phyloP scores from a whole-genome alignment of 2,888 invertebrate genomes.

The Dolomedes plantarius region DNA sequence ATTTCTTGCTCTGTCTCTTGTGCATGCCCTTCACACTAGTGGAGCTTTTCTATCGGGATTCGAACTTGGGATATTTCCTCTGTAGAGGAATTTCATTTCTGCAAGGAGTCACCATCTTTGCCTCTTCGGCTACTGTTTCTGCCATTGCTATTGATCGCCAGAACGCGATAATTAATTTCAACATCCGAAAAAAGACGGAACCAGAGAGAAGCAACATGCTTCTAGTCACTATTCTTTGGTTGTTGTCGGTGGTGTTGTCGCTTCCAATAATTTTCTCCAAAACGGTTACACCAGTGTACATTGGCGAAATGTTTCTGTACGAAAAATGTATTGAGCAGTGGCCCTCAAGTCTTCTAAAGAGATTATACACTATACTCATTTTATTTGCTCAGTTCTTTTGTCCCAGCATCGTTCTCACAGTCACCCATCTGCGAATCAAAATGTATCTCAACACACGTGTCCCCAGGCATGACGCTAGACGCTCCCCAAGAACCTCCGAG shows the following conservation, averaged over 20 bases:
- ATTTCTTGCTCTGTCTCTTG: conserved; percentile 80
- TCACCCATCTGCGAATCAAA: conserved; percentile 65
- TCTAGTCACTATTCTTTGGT: conserved; percentile 64
- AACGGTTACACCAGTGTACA: conserved; percentile 40
- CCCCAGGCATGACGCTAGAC: conserved; percentile 33
- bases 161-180: conserved; percentile 59
- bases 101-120: conserved; percentile 80
- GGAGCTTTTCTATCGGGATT: conserved; percentile 78
- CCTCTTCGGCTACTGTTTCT: conserved; percentile 78
- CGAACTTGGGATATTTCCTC: conserved; percentile 80
- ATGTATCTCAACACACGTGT: conserved; percentile 52
- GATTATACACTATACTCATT: conserved; percentile 57
- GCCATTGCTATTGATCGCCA: conserved; percentile 79
- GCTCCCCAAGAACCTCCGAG: conserved; percentile 55
- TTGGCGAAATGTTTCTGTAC: conserved; percentile 58
- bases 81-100: conserved; percentile 81
- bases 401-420: conserved; percentile 55
- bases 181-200: conserved; percentile 19
- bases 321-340: conserved; percentile 70
- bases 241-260: conserved; percentile 54
- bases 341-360: conserved; percentile 54
- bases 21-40: conserved; percentile 81
- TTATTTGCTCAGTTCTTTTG: conserved; percentile 64
- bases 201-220: conserved; percentile 35
- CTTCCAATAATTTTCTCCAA: conserved; percentile 67